Evolutionary conservation across 2,888 invertebrate species (phyloP), one percentile per base, ranked within the genome.

Genomic region (Hirtodrosophila alboralis): DNA sequence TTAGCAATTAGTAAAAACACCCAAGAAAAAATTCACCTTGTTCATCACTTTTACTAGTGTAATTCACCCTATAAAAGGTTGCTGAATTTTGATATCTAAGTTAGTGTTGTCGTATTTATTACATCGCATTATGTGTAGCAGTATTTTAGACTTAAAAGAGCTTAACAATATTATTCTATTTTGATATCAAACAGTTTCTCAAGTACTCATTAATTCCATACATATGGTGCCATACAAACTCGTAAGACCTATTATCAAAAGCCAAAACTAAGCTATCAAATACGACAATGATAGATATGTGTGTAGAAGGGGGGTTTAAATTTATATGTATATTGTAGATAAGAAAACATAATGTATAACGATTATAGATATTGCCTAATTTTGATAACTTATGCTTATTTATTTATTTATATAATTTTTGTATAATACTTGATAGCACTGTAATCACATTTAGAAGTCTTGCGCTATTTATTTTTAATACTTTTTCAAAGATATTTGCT

Each of bases 281-380:
- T 30, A 13, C 40, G 12, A 31, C 16, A 37, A 7, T 41, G 37
- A 30, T 27, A 59, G 36, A 66, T 67, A 59, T 36, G 12, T 2
- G 1, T 1, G 7, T 23, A 7, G 23, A 23, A 23, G 8, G 23
- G 8, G 23, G 23, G 6, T 40, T 56, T 33, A 2, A 51, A 40
- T 56, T 21, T 23, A 27, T 12, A n/a, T n/a, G n/a, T n/a, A n/a
- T n/a, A n/a, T n/a, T n/a, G 13, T 33, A 41, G 57, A 67, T 67
- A 70, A 47, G 12, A 13, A 4, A 36, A 56, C 30, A 54, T 41
- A 54, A 54, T 62, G 30, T 8, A 34, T 23, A 30, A 44, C 36
- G 26, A 52, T 26, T 51, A 18, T 30, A 23, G 10, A 5, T 30
- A 56, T 43, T 26, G 28, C 5, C 31, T 7, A 34, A 14, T 34